These are phyloP conservation scores for Ichneumoninae sp. DNA, from an alignment of 2,888 invertebrate species.

Conservation along the genomic window DNA sequence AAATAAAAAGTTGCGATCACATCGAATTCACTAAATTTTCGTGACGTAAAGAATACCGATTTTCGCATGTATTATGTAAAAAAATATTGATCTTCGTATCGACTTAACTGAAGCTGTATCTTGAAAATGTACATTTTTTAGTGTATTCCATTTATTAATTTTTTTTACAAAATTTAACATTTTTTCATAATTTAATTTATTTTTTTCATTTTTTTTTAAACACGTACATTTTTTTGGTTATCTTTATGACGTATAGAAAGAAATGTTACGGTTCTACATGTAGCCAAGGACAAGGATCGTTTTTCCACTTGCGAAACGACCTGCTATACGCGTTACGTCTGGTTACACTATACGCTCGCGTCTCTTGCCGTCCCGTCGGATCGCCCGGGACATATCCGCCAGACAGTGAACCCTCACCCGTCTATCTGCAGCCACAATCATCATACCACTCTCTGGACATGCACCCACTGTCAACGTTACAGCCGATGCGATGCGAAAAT, in stretches of 20 bases:
- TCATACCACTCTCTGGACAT: not conserved
- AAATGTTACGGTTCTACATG: constrained; percentile 16
- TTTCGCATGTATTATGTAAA: not conserved
- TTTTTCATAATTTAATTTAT: constrained; percentile 27
- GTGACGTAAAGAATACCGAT: too few species aligned
- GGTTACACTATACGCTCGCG: constrained; percentile 4
- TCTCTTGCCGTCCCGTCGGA: constrained; percentile 7
- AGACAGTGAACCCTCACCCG: constrained; percentile 24
- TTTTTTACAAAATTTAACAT: not conserved
- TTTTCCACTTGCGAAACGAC: constrained; percentile 51
- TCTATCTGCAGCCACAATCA: constrained; percentile 39
- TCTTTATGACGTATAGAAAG: too few species aligned
- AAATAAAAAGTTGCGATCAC: not conserved
- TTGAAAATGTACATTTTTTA: constrained; percentile 24
- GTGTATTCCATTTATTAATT: not conserved
- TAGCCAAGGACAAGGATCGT: constrained; percentile 56
- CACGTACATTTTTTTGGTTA: not conserved
- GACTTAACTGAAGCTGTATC: too few species aligned
- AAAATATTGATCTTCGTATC: not conserved
- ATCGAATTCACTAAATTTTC: not conserved
- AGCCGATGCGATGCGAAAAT: constrained; percentile 28
- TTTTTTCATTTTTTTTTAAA: not conserved
- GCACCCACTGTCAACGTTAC: constrained; percentile 17
- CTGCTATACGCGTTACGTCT: constrained; percentile 17
- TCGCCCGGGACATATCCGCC: constrained; percentile 45